Base-by-base conservation (phyloP, 2,888 invertebrate genomes). In the Homarus gammarus region DNA sequence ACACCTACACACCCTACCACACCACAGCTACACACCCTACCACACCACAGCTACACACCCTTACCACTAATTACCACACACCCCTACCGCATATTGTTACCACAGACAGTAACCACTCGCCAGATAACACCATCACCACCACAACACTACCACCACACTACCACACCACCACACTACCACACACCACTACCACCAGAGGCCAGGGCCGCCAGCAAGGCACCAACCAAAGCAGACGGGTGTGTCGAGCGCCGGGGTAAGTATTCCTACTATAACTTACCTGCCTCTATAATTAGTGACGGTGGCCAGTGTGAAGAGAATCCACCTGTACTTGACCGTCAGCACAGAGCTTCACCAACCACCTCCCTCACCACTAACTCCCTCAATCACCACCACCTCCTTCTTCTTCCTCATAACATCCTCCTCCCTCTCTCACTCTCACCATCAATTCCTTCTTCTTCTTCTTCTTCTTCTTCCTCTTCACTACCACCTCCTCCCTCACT, bases 161-260 rank as follows among this genome's bases (percentile, higher is more conserved):
- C n/a, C n/a, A n/a, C n/a, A 27, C 78, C 78, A 78, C 31, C 51
- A 78, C 51, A 78, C 51, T 33, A 51, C 31, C 27, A 77, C 3
- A n/a, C 51, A 51, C 31, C 27, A 77, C 3, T 27, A 49, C n/a
- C 75, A 75, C 31, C 77, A 36, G 36, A 2, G 38, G 33, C 31
- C 77, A 49, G 15, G 15, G 8, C 75, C 40, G 6, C 18, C 6
- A 18, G 36, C 77, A 49, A 44, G 44, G 44, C 44, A 44, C 44
- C 5, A n/a, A n/a, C n/a, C 44, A 8, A 5, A 44, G 44, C 44
- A 44, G 44, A 44, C 44, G 44, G 44, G n/a, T n/a, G n/a, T 12
- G 44, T 5, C 5, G 44, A 12, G 44, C 12, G 44, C 6, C 44
- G 5, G 44, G 64, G 27, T n/a, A 64, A 22, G 64, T 64, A 64